These are phyloP conservation scores for Eristalis intricaria DNA, from an alignment of 2,888 invertebrate species.

Conservation along the genomic window DNA sequence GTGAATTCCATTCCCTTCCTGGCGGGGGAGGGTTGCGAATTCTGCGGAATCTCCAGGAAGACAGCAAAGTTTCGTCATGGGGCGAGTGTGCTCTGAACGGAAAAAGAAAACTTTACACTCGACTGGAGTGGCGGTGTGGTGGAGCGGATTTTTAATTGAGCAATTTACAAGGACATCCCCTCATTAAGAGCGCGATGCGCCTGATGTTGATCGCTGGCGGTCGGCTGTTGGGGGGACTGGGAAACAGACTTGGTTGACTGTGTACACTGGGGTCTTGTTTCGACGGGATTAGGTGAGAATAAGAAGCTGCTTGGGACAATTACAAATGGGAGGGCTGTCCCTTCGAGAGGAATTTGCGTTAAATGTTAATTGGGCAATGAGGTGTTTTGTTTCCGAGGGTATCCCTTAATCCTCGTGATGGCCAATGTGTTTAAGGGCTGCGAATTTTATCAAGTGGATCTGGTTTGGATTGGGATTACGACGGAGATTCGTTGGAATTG, in stretches of 20 bases:
- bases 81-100: slow-evolving; percentile 4
- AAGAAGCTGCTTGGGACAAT: slow-evolving; percentile 68
- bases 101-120: slow-evolving; percentile 32
- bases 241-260: background rate
- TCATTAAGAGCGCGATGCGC: slow-evolving; percentile 57
- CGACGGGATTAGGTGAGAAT: slow-evolving; percentile 69
- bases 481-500: background rate
- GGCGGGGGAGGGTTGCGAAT: slow-evolving; percentile 35
- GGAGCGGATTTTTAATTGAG: slow-evolving; percentile 71
- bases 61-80: slow-evolving; percentile 1
- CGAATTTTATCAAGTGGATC: slow-evolving; percentile 13
- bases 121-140: slow-evolving; percentile 30
- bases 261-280: slow-evolving; percentile 50
- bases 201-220: slow-evolving; percentile 32
- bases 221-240: background rate
- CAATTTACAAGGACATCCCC: slow-evolving; percentile 69
- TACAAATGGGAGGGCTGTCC: slow-evolving; percentile 52
- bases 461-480: background rate
- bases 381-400: slow-evolving; percentile 21
- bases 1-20: background rate
- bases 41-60: slow-evolving; percentile 28
- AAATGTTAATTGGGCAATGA: slow-evolving; percentile 66
- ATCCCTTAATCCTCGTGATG: background rate
- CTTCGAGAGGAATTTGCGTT: slow-evolving; percentile 38
- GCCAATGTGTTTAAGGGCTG: background rate